Conservation (phyloP, 1,140 invertebrate species). For the Xylocopa sonorina region DNA sequence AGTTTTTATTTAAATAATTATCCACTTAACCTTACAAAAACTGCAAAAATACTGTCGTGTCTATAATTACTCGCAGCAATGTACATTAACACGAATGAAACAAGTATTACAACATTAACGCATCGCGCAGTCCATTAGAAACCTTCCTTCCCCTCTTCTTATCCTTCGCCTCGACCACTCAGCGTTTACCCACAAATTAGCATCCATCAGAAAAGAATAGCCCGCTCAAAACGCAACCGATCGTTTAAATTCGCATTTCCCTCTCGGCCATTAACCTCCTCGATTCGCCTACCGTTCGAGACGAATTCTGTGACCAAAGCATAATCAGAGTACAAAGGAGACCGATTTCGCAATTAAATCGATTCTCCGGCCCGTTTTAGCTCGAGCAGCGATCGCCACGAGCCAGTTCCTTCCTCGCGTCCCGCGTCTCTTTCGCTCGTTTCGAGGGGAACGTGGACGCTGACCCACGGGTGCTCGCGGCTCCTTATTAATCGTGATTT, state of each 20-base stretch:
- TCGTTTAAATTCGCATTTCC: neutral
- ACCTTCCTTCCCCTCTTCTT: neutral
- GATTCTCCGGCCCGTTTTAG: neutral
- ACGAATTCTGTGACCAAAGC: neutral
- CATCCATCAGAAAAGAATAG: neutral
- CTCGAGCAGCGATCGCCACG: slow-evolving; percentile 12
- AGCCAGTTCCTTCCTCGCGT: neutral
- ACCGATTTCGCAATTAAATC: slow-evolving; percentile 34
- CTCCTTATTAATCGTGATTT: slow-evolving; percentile 35
- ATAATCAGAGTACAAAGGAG: slow-evolving; percentile 24
- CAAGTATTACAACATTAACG: too few species aligned
- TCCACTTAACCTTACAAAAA: too few species aligned
- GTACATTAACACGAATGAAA: too few species aligned
- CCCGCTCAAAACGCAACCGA: neutral
- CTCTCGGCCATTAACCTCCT: neutral
- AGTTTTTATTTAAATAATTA: too few species aligned
- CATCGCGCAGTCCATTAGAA: too few species aligned
- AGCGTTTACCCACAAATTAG: neutral
- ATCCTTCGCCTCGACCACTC: neutral
- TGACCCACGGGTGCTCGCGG: slow-evolving; percentile 6
- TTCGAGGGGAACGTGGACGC: neutral
- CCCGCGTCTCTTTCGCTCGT: neutral
- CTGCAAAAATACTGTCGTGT: too few species aligned
- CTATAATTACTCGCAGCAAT: too few species aligned
- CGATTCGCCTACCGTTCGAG: neutral